phyloP scores from a whole-genome alignment of 1,140 invertebrate genomes.

The Pseudachorutes palmiensis region DNA sequence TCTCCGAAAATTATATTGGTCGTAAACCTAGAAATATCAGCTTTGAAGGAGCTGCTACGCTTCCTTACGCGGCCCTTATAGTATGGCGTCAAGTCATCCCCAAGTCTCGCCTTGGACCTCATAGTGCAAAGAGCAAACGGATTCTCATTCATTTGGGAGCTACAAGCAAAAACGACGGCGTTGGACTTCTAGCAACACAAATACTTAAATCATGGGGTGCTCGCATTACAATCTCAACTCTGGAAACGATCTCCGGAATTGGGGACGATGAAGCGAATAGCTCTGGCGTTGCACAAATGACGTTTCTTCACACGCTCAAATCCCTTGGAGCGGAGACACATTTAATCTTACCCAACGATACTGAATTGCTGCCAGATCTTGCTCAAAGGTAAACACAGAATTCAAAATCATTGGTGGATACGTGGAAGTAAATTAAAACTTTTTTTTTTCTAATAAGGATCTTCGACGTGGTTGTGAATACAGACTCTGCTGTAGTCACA shows the following conservation, averaged over 20 bases:
- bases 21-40: conserved; percentile 57
- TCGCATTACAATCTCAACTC: conserved; percentile 33
- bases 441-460: conserved; percentile 24
- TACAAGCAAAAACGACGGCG: conserved; percentile 32
- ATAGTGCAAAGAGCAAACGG: conserved; percentile 50
- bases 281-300: conserved; percentile 35
- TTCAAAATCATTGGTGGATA: too few species aligned
- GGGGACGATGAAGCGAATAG: conserved; percentile 18
- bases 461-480: conserved; percentile 36
- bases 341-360: conserved; percentile 35
- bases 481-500: conserved; percentile 22
- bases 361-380: conserved; percentile 29
- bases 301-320: conserved; percentile 35
- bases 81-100: conserved; percentile 54
- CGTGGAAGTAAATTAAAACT: not conserved
- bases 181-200: conserved; percentile 32
- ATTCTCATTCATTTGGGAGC: conserved; percentile 33
- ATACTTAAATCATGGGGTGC: conserved; percentile 33
- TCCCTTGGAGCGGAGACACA: conserved; percentile 36
- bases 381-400: conserved; percentile 29
- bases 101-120: conserved; percentile 47
- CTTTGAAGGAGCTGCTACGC: conserved; percentile 59
- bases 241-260: conserved; percentile 15
- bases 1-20: conserved; percentile 48
- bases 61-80: conserved; percentile 59